Conservation (phyloP, 1,140 invertebrate species). For the Megalopta genalis region DNA sequence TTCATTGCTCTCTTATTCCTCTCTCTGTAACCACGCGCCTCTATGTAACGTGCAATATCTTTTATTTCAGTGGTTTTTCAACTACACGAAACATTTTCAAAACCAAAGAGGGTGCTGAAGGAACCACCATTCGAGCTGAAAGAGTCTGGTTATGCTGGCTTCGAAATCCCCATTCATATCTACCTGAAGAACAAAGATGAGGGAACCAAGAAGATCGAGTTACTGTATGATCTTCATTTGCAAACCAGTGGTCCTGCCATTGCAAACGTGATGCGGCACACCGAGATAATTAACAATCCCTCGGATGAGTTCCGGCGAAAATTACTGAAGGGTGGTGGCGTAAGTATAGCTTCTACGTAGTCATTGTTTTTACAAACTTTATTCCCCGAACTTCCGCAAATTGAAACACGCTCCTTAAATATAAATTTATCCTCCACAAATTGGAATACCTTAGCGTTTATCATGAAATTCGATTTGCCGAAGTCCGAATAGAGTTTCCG, state of each 20-base stretch:
- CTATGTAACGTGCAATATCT: neutral
- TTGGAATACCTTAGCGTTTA: too few relatives aligned
- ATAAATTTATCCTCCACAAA: too few relatives aligned
- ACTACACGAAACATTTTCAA: slow-evolving; percentile 94
- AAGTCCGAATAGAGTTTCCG: neutral
- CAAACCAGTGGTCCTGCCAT: slow-evolving; percentile 87
- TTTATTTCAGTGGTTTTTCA: slow-evolving; percentile 88
- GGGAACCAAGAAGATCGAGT: slow-evolving; percentile 89
- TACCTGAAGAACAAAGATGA: slow-evolving; percentile 95
- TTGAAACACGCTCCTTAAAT: too few relatives aligned
- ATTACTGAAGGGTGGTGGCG: slow-evolving; percentile 92
- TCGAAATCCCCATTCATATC: slow-evolving; percentile 93
- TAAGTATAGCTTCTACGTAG: slow-evolving; percentile 63
- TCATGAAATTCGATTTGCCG: too few relatives aligned
- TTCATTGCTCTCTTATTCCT: neutral
- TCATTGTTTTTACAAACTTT: too few relatives aligned
- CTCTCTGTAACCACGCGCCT: too few relatives aligned
- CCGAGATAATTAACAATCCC: slow-evolving; percentile 90
- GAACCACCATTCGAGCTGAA: slow-evolving; percentile 94
- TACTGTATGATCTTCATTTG: slow-evolving; percentile 92
- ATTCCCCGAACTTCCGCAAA: too few relatives aligned
- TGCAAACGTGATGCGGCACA: slow-evolving; percentile 85
- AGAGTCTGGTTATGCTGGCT: slow-evolving; percentile 97
- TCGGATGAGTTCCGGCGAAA: slow-evolving; percentile 94
- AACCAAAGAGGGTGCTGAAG: slow-evolving; percentile 92